Percentiles rank a stretch among this genome's conserved stretches.
Conservation (phyloP, 1,140 invertebrate genomes). For the Bombus terrestris region DNA sequence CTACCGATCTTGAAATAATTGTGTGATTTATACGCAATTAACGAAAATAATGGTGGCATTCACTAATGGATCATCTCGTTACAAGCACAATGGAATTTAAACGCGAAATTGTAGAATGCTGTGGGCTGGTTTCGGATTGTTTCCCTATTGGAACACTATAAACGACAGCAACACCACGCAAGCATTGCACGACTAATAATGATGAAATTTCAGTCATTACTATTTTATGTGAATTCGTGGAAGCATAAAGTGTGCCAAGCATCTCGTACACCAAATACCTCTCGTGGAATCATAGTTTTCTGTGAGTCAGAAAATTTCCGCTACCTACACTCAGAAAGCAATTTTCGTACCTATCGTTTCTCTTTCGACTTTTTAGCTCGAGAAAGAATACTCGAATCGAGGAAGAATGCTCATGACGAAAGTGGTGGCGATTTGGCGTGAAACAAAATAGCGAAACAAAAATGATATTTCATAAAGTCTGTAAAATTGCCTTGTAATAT, state of each 20-base stretch:
- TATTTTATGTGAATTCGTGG: constrained; percentile 68
- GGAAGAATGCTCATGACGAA: too few species aligned
- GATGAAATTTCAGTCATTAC: constrained; percentile 67
- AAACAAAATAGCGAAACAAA: too few species aligned
- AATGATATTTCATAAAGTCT: too few species aligned
- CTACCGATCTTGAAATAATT: background rate
- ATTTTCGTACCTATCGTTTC: background rate
- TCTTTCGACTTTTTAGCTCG: background rate
- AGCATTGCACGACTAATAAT: constrained; percentile 43
- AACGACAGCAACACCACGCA: constrained; percentile 27
- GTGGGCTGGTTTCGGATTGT: constrained; percentile 26
- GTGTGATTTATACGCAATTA: background rate
- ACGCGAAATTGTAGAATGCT: background rate
- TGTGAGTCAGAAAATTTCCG: constrained; percentile 15
- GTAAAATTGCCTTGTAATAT: too few species aligned
- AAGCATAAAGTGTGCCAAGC: constrained; percentile 60
- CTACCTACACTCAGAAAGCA: background rate
- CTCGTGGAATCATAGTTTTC: background rate
- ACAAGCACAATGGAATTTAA: background rate
- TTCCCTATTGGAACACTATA: constrained; percentile 11
- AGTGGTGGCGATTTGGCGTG: too few species aligned
- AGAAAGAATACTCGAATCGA: background rate
- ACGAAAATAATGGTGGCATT: background rate
- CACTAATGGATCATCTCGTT: too few species aligned
- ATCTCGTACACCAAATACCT: constrained; percentile 35